phyloP scores from a whole-genome alignment of 2,113 vertebrate species.

The Panthera tigris region DNA sequence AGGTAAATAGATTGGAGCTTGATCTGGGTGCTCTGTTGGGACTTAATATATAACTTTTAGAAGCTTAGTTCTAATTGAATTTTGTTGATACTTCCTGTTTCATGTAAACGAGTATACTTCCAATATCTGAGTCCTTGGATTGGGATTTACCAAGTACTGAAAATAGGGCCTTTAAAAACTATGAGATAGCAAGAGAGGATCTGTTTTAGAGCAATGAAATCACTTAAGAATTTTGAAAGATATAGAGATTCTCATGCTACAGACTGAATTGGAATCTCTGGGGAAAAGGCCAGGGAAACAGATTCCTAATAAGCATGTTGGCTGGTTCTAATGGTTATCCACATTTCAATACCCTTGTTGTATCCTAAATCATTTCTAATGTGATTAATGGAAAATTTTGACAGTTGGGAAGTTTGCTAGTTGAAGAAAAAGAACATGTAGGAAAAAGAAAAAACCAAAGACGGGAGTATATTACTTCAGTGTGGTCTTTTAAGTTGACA shows the following conservation, averaged over 20 bases:
- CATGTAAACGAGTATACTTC: not conserved
- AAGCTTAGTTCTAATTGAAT: not conserved
- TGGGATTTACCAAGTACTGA: not conserved
- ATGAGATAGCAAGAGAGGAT: not conserved
- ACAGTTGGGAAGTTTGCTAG: not conserved
- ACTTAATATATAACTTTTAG: not conserved
- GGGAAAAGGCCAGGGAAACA: not conserved
- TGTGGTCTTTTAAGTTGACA: not conserved
- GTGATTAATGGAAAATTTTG: slow-evolving; percentile 15
- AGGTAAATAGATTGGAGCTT: not conserved
- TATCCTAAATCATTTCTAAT: not conserved
- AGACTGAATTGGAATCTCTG: not conserved
- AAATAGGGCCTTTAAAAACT: not conserved
- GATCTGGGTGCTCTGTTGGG: not conserved
- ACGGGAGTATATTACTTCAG: not conserved
- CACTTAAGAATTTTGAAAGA: not conserved
- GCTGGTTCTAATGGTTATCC: not conserved
- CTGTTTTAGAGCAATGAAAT: not conserved
- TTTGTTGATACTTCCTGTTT: not conserved
- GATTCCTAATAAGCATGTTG: not conserved
- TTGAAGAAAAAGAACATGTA: not conserved
- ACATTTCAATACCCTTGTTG: not conserved
- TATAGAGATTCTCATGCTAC: not conserved
- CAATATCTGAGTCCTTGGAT: not conserved
- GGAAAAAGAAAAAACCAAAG: not conserved